phyloP scores from a whole-genome alignment of 1,140 invertebrate genomes.

The Dermatophagoides farinae region DNA sequence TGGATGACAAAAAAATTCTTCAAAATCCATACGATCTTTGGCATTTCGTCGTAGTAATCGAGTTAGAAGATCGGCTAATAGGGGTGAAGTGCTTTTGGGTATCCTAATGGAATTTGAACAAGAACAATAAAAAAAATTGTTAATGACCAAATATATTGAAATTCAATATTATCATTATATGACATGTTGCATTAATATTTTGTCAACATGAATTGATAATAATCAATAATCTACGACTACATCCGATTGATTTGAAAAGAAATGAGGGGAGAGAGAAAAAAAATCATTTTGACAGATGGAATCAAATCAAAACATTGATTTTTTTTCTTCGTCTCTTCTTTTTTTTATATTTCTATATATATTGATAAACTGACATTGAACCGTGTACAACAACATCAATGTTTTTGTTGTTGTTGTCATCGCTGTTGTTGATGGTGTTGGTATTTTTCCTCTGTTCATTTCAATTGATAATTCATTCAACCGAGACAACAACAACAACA shows the following conservation, averaged over 20 bases:
- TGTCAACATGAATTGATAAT: background rate
- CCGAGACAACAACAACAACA: too few species aligned
- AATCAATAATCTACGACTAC: too few species aligned
- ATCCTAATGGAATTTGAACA: slow-evolving; percentile 41
- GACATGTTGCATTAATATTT: background rate
- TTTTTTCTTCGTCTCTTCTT: too few species aligned
- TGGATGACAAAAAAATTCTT: slow-evolving; percentile 75
- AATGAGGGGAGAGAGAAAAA: background rate
- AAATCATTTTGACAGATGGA: too few species aligned
- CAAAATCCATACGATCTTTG: slow-evolving; percentile 82
- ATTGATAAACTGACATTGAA: too few species aligned
- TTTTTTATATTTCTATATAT: too few species aligned
- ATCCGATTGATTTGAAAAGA: slow-evolving; percentile 2
- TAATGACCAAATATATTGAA: background rate
- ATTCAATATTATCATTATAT: too few species aligned
- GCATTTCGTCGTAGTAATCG: slow-evolving; percentile 73
- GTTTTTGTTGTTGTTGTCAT: too few species aligned
- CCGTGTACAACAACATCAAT: too few species aligned
- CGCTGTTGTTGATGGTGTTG: background rate
- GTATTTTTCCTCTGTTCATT: background rate
- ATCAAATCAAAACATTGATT: too few species aligned
- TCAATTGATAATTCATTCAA: background rate
- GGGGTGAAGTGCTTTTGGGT: slow-evolving; percentile 68
- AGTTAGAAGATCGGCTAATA: slow-evolving; percentile 58
- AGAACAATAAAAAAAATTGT: slow-evolving; percentile 13